phyloP scores from a whole-genome alignment of 2,797 vertebrate species.

The Pangasius mekongensis region DNA sequence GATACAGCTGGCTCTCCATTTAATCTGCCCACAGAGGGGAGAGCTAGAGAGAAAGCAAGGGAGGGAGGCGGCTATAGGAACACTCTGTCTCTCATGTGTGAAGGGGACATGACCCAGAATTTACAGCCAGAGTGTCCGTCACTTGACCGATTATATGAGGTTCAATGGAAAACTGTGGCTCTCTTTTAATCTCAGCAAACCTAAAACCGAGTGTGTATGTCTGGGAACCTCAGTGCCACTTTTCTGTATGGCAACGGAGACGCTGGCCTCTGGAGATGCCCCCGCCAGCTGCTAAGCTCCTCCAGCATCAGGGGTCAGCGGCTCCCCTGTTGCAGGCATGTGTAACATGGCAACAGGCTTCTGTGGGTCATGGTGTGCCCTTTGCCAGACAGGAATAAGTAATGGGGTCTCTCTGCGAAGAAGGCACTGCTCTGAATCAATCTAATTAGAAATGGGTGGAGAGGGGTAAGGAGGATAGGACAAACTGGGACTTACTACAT shows the following conservation, averaged over 20 bases:
- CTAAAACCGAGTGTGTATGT: constrained; percentile 11
- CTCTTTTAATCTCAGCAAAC: constrained; percentile 26
- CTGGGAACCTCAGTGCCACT: constrained; percentile 21
- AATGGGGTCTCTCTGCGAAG: constrained; percentile 64
- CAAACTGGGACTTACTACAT: constrained; percentile 39
- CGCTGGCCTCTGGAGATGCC: constrained; percentile 62
- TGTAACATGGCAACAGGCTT: constrained; percentile 66
- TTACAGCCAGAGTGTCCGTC: constrained; percentile 20
- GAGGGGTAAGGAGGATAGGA: constrained; percentile 35
- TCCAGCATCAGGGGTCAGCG: constrained; percentile 56
- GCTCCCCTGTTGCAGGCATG: constrained; percentile 66
- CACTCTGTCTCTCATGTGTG: constrained; percentile 26
- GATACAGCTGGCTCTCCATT: constrained; percentile 64
- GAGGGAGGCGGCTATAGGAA: constrained; percentile 32
- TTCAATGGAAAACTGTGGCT: background rate
- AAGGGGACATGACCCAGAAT: constrained; percentile 31
- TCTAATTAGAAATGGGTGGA: constrained; percentile 69
- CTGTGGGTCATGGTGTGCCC: constrained; percentile 61
- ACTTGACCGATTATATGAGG: constrained; percentile 1
- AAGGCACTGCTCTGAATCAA: constrained; percentile 73
- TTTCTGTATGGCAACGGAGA: constrained; percentile 30
- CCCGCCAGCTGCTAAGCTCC: constrained; percentile 69
- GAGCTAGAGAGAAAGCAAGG: constrained; percentile 20
- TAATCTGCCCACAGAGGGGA: constrained; percentile 60
- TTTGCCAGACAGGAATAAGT: constrained; percentile 70